Percentiles rank a stretch among this genome's conserved stretches.
These are phyloP conservation scores for Dasysyrphus albostriatus DNA, from an alignment of 2,888 invertebrate species.

Conservation along the genomic window DNA sequence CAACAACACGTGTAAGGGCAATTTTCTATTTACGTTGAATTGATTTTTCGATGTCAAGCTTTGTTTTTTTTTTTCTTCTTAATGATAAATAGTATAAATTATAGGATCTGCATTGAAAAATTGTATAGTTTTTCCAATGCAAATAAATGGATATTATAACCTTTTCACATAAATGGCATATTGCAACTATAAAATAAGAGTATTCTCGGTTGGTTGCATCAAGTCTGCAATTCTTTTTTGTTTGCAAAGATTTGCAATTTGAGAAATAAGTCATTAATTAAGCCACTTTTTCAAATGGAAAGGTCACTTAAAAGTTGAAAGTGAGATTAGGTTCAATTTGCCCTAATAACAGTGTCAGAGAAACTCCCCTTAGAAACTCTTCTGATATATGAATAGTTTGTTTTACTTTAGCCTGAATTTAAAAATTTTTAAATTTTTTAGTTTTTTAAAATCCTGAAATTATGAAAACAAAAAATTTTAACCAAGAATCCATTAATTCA, in stretches of 20 bases:
- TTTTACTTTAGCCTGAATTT: no score
- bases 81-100: constrained; percentile 16
- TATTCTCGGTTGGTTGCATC: background rate
- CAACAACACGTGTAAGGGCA: constrained; percentile 19
- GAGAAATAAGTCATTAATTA: background rate
- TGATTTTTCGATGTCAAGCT: background rate
- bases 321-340: no score
- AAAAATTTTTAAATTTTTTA: no score
- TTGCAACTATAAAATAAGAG: background rate
- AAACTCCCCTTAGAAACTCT: no score
- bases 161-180: background rate
- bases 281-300: background rate
- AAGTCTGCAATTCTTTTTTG: background rate
- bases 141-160: background rate
- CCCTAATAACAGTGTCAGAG: no score
- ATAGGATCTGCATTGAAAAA: background rate
- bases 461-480: no score
- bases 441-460: no score
- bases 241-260: background rate
- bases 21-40: constrained; percentile 7
- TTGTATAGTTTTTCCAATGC: background rate
- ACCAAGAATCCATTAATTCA: no score
- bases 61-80: constrained; percentile 10
- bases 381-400: no score
- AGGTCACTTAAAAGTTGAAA: no score